These are phyloP conservation scores for Drosophila novamexicana DNA, from an alignment of 1,140 invertebrate genomes.

Conservation along the genomic window DNA sequence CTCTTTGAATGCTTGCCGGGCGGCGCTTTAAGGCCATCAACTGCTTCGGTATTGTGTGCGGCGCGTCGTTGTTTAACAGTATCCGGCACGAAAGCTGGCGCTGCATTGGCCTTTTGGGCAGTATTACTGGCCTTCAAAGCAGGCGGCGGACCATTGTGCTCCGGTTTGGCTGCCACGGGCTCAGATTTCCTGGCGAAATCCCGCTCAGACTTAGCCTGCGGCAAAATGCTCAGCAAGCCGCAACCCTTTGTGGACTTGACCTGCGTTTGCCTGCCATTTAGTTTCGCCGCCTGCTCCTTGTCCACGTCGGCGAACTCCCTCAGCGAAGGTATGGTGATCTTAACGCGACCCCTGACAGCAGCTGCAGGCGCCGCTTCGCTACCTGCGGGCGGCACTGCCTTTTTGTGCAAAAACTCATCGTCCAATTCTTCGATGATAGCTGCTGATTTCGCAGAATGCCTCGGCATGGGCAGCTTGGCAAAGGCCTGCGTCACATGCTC, in stretches of 20 bases:
- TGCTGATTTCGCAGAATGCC: not conserved
- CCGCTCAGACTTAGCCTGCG: slow-evolving; percentile 85
- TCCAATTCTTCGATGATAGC: slow-evolving; percentile 85
- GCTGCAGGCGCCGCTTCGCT: slow-evolving; percentile 49
- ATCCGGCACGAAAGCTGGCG: slow-evolving; percentile 71
- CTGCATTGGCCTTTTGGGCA: not conserved
- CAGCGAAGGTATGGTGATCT: slow-evolving; percentile 83
- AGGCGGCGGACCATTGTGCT: not conserved
- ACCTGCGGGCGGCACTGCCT: slow-evolving; percentile 66
- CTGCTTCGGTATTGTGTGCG: slow-evolving; percentile 72
- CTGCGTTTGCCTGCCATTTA: slow-evolving; percentile 61
- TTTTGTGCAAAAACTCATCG: slow-evolving; percentile 87
- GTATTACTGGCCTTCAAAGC: not conserved
- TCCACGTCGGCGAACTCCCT: slow-evolving; percentile 86
- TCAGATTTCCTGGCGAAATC: slow-evolving; percentile 68
- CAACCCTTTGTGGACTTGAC: slow-evolving; percentile 67
- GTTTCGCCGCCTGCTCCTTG: slow-evolving; percentile 77
- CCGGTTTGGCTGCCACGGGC: not conserved
- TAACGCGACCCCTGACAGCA: slow-evolving; percentile 65
- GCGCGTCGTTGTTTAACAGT: slow-evolving; percentile 69
- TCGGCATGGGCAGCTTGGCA: slow-evolving; percentile 69
- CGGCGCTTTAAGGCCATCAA: slow-evolving; percentile 50
- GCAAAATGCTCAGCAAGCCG: slow-evolving; percentile 85
- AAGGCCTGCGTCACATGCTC: slow-evolving; percentile 57
- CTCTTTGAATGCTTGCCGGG: slow-evolving; percentile 22